Evolutionary conservation across 1,140 invertebrate genomes (phyloP), one percentile per base, ranked within the genome.

Genomic region (Cyclargus thomasi): DNA sequence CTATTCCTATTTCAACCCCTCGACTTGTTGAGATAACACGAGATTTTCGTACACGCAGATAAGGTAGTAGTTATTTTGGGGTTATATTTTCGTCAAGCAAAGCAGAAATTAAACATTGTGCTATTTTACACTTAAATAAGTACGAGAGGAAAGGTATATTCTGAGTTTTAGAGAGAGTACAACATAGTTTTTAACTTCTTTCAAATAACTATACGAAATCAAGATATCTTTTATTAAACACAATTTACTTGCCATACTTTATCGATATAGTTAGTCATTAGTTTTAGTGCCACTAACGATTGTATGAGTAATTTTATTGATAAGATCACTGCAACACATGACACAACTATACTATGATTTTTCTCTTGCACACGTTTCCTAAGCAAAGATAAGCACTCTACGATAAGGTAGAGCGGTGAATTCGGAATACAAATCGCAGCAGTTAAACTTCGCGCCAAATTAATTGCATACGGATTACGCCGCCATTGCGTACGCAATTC

Each of bases 1-100:
- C 87, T 87, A 87, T 88, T 89, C 82, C 84, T 89, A 90, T 86
- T 87, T 86, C 77, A 83, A 87, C 21, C 29, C 53, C 53, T 55
- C 65, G 53, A 63, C 63, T 55, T 18, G 7, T 59, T 59, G 55
- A 59, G 55, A 59, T 59, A 59, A 59, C 55, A 59, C 55, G 18
- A 47, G 55, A 18, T 59, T 18, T 21, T 11, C 18, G 55, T 10
- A 18, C 18, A 20, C 55, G 20, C 21, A 59, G 55, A 59, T 59
- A 59, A 59, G 20, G 55, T 59, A 59, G 55, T 47, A 14, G 39
- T 47, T 47, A 47, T 47, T 47, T 7, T 47, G 39, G 8, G 39
- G 39, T 47, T 47, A 47, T 16, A 47, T 47, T 47, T 47, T 47
- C 39, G 39, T 47, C 39, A 14, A 16, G 39, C 39, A 14, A 47